Conservation (phyloP, 2,113 vertebrate species). For the Egretta garzetta region DNA sequence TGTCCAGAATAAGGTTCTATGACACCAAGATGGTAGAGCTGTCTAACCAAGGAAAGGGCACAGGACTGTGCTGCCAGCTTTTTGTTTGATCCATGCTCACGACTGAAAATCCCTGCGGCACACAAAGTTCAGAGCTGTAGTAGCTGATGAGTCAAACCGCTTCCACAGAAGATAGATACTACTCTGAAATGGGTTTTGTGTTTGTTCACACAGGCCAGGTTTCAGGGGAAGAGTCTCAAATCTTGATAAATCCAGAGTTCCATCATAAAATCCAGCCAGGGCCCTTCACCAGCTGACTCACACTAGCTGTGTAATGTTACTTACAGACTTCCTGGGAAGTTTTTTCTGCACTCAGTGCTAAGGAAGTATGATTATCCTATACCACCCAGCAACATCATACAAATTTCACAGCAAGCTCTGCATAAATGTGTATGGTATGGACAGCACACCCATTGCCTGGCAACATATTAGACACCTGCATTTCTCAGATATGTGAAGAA, state of each 20-base stretch:
- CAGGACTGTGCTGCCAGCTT: slow-evolving; percentile 96
- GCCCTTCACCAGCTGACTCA: neutral
- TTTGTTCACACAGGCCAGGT: neutral
- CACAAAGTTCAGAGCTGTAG: slow-evolving; percentile 22
- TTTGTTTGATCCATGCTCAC: slow-evolving; percentile 97
- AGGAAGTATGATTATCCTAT: neutral
- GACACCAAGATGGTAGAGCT: slow-evolving; percentile 92
- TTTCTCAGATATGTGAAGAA: neutral
- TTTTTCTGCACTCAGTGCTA: neutral
- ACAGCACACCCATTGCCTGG: neutral
- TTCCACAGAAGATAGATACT: neutral
- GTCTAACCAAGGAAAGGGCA: slow-evolving; percentile 92
- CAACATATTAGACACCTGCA: neutral
- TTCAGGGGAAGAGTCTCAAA: neutral
- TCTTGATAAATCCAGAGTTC: neutral
- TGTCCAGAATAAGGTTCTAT: slow-evolving; percentile 90
- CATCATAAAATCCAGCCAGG: neutral
- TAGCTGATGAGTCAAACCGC: neutral
- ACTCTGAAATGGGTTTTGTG: neutral
- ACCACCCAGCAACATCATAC: neutral
- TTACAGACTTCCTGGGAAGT: neutral
- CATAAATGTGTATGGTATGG: neutral
- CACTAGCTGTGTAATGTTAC: neutral
- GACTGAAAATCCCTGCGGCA: slow-evolving; percentile 85
- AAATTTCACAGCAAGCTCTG: neutral